phyloP scores from a whole-genome alignment of 2,888 invertebrate species.

The Polydrusus tereticollis region DNA sequence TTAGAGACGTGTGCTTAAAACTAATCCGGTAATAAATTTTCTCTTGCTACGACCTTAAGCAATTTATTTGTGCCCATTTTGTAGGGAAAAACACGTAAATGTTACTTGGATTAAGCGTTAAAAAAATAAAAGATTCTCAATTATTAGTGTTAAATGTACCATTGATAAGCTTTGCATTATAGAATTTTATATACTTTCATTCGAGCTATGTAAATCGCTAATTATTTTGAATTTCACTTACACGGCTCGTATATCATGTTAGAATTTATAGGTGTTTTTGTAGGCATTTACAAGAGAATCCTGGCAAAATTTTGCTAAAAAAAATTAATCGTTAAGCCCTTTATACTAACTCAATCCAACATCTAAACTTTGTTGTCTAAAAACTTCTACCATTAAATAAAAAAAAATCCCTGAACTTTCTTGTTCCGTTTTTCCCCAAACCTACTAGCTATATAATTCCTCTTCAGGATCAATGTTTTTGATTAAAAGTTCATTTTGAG shows the following conservation, averaged over 20 bases:
- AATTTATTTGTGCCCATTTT: conserved; percentile 14
- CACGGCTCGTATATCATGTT: too few species aligned
- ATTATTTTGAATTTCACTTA: too few species aligned
- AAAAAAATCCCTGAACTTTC: not conserved
- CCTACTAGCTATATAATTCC: not conserved
- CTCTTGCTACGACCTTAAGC: conserved; percentile 23
- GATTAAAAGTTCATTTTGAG: not conserved
- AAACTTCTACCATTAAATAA: not conserved
- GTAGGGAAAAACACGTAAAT: not conserved
- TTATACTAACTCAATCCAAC: too few species aligned
- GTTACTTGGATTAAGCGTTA: not conserved
- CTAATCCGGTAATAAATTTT: conserved; percentile 41
- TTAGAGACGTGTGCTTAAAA: conserved; percentile 38
- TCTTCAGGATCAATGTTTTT: not conserved
- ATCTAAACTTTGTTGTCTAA: not conserved
- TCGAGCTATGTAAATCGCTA: too few species aligned
- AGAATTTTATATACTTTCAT: too few species aligned
- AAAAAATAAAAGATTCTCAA: not conserved
- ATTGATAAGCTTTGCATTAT: not conserved
- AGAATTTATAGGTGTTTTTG: too few species aligned
- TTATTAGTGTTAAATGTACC: not conserved
- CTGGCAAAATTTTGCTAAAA: too few species aligned
- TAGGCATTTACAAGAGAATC: too few species aligned
- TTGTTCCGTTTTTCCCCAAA: not conserved
- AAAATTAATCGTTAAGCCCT: too few species aligned